Percentiles rank a stretch among this genome's conserved stretches.
Conservation (phyloP, 2,888 invertebrate genomes). For the Cerastis rubricosa region DNA sequence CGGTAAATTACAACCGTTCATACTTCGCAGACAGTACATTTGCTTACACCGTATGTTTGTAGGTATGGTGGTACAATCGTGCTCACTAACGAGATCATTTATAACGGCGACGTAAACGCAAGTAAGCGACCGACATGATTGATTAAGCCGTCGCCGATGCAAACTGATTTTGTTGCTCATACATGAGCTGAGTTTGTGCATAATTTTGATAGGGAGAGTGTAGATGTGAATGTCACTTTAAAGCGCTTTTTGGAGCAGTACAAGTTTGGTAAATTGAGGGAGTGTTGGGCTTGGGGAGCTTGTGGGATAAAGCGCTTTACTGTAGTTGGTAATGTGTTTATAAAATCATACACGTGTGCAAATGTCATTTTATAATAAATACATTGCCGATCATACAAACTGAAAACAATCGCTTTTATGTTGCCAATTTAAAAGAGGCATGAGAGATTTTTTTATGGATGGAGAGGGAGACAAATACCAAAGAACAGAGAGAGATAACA, state of each 20-base stretch:
- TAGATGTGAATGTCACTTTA: not conserved
- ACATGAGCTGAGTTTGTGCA: conserved; percentile 26
- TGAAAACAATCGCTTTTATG: not conserved
- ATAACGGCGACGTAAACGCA: conserved; percentile 59
- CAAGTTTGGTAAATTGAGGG: conserved; percentile 4
- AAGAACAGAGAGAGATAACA: not conserved
- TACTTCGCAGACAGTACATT: conserved; percentile 16
- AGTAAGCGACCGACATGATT: conserved; percentile 59
- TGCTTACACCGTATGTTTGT: conserved; percentile 13
- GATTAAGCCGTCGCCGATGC: conserved; percentile 54
- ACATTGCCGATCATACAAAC: not conserved
- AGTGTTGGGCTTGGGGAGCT: not conserved
- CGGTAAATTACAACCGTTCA: conserved; percentile 35
- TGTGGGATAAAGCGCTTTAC: not conserved
- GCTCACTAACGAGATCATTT: conserved; percentile 57
- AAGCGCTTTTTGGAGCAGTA: conserved; percentile 9
- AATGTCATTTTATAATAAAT: not conserved
- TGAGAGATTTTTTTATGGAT: not conserved
- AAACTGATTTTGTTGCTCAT: conserved; percentile 49
- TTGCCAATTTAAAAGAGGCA: not conserved
- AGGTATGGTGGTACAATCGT: conserved; percentile 22
- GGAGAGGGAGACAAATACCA: not conserved
- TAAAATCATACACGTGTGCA: not conserved
- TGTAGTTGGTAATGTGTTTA: conserved; percentile 5
- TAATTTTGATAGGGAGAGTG: conserved; percentile 37